Percentiles rank a stretch among this genome's conserved stretches.
phyloP scores from a whole-genome alignment of 2,113 vertebrate genomes.

The Hemiprocne comata region DNA sequence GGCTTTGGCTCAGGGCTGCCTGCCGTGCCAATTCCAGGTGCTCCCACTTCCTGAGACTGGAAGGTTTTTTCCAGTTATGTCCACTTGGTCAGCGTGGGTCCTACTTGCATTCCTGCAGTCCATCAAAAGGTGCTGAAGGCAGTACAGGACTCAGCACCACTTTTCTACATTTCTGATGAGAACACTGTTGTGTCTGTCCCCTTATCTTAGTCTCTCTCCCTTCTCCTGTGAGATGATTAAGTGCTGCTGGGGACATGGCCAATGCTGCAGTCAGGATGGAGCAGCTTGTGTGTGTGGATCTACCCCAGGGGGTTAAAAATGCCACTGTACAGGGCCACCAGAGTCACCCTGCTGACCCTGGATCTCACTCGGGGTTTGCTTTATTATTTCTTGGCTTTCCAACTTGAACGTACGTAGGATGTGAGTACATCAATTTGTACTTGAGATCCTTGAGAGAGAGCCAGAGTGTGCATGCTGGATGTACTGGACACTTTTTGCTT shows the following conservation, averaged over 20 bases:
- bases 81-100: not conserved
- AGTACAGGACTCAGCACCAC: not conserved
- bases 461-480: not conserved
- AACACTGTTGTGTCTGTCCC: not conserved
- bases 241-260: not conserved
- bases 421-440: not conserved
- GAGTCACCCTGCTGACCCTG: not conserved
- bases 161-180: not conserved
- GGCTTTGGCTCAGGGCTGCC: not conserved
- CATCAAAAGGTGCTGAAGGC: not conserved
- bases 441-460: not conserved
- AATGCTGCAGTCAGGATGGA: not conserved
- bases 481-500: not conserved
- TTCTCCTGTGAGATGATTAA: not conserved
- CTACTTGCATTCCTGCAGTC: fast-evolving
- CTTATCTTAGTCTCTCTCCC: not conserved
- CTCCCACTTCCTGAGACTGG: not conserved
- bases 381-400: not conserved
- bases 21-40: fast-evolving
- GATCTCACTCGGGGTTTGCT: not conserved
- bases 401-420: not conserved
- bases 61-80: not conserved
- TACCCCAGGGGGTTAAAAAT: not conserved
- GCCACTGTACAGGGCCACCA: not conserved
- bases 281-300: too few relatives aligned